Base-by-base conservation (phyloP, 2,888 invertebrate species). In the Monochamus alternatus region DNA sequence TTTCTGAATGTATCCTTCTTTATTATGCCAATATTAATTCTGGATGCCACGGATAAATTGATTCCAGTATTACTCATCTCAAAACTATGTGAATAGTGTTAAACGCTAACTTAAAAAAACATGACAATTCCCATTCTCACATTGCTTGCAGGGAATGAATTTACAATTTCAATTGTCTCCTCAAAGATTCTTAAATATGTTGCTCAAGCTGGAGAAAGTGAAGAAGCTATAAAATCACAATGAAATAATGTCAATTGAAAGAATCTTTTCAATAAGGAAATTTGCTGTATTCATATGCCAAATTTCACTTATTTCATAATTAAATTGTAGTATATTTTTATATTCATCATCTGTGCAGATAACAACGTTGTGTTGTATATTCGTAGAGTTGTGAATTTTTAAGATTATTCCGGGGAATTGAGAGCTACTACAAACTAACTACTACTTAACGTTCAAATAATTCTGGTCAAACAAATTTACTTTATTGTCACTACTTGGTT, bases 301-400 rank as follows among this genome's bases (percentile, higher is more conserved):
- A 55, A 55, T 55, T 55, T 55, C 55, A n/a, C 55, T 52, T 55
- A 55, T 55, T 55, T 55, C 55, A n/a, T n/a, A 55, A 55, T 55
- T 55, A 55, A 55, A 22, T 1, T 55, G 3, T 5, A 14, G 10
- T 12, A 12, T 7, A 14, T n/a, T 55, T n/a, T 55, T 55, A 14
- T n/a, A 55, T 14, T 55, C 55, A 3, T 14, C 55, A 12, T 7
- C 5, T n/a, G 14, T 55, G n/a, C 14, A 22, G 55, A 55, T 55
- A 55, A 55, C 14, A 55, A 55, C 3, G n/a, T 55, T 55, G 4
- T 55, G 7, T 38, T 38, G 7, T 1, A 38, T 7, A 38, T 38
- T 22, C 38, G 0, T 38, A 38, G 38, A 38, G 4, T 1, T 38
- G 38, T 5, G 38, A 5, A 38, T 5, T 5, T 38, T 38, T 38